Evolutionary conservation across 37 sponge, comb jelly and placozoan species (phyloP).

Genomic region (Theonella swinhoei): DNA sequence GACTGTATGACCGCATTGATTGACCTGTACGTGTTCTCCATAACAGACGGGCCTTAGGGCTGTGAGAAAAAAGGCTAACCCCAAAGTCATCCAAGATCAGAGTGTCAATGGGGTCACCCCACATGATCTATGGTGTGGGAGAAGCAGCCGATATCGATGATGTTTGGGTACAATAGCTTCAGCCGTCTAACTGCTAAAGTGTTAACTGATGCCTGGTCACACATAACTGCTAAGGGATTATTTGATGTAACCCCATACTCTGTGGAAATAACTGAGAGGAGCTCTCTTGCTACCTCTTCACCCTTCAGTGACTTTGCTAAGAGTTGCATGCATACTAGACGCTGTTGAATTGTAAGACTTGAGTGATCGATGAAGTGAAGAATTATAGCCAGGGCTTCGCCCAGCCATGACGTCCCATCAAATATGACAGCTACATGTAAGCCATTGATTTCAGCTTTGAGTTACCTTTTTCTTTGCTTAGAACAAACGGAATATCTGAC

Average conservation of each 20-base stretch:
- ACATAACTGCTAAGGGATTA: constrained; percentile 10
- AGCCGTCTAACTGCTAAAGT: constrained; percentile 22
- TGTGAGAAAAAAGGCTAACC: constrained; percentile 43
- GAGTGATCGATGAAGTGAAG: background rate
- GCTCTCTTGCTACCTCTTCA: constrained; percentile 2
- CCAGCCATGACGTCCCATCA: constrained; percentile 8
- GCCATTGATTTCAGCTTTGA: background rate
- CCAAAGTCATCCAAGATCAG: constrained; percentile 32
- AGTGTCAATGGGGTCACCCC: constrained; percentile 35
- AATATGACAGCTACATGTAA: background rate
- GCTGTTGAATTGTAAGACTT: background rate
- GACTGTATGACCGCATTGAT: constrained; percentile 35
- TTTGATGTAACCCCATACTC: constrained; percentile 11
- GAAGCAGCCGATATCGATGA: constrained; percentile 55
- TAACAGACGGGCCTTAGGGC: constrained; percentile 21
- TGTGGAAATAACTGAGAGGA: background rate
- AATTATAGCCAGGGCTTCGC: constrained; percentile 1
- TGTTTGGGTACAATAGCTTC: constrained; percentile 32
- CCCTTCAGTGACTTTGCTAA: background rate
- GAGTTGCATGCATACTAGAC: constrained; percentile 2
- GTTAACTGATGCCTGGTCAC: constrained; percentile 44
- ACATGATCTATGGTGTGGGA: constrained; percentile 48
- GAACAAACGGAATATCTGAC: background rate
- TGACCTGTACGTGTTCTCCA: constrained; percentile 45
- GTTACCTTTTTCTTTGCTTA: background rate